phyloP scores from a whole-genome alignment of 2,113 vertebrate genomes.

The Proteles cristata region DNA sequence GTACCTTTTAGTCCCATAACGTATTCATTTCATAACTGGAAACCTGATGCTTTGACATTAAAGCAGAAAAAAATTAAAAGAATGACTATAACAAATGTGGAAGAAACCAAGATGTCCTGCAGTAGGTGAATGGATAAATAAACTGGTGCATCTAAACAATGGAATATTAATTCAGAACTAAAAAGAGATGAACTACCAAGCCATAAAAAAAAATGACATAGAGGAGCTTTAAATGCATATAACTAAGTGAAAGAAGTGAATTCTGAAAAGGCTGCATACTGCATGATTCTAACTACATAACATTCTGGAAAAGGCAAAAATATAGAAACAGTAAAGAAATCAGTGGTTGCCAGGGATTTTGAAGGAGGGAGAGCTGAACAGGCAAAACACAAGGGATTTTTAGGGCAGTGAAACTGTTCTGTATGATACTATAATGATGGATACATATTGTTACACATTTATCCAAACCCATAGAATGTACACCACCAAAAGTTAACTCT shows the following conservation, averaged over 20 bases:
- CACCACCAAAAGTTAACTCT: background rate
- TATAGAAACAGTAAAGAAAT: background rate
- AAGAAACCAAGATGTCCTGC: background rate
- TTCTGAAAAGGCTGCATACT: background rate
- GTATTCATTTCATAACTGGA: background rate
- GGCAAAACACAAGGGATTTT: background rate
- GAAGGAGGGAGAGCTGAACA: background rate
- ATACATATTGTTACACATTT: background rate
- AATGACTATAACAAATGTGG: background rate
- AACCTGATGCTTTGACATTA: background rate
- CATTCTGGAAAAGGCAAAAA: constrained; percentile 18
- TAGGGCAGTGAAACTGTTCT: background rate
- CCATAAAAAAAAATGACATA: background rate
- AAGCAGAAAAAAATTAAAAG: constrained; percentile 20
- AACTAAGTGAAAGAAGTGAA: background rate
- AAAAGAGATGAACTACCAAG: background rate
- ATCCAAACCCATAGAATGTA: background rate
- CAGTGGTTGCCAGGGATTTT: background rate
- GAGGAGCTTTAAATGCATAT: background rate
- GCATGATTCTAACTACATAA: background rate
- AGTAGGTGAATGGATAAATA: background rate
- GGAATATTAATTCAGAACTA: background rate
- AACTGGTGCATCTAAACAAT: background rate
- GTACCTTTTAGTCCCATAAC: background rate
- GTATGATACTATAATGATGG: background rate